Percentiles rank a stretch among this genome's conserved stretches.
These are phyloP conservation scores for Ochlodes sylvanus DNA, from an alignment of 2,888 invertebrate species.

Conservation along the genomic window DNA sequence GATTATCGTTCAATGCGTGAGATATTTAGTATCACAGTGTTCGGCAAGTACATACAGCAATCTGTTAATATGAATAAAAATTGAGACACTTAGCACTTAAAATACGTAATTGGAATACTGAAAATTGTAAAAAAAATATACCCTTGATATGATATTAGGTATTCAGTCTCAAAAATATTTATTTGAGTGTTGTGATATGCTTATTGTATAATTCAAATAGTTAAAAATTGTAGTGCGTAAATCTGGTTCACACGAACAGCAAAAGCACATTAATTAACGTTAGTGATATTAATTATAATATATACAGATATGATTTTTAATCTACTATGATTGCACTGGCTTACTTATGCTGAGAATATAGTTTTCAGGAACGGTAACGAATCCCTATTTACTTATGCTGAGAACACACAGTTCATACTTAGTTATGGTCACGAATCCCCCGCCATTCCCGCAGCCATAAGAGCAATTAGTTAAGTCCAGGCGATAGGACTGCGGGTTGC, in stretches of 20 bases:
- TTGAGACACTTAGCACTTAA: conserved; percentile 44
- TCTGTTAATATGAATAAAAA: conserved; percentile 40
- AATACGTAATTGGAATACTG: conserved; percentile 49
- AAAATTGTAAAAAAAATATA: conserved; percentile 54
- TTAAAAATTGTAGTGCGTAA: conserved; percentile 13
- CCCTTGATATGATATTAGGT: conserved; percentile 42
- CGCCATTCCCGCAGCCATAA: no score
- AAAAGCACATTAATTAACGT: no score
- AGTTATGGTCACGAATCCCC: no score
- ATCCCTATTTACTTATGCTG: no score
- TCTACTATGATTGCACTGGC: no score
- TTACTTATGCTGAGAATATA: no score
- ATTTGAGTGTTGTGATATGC: conserved; percentile 42
- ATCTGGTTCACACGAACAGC: conserved; percentile 21
- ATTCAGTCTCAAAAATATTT: conserved; percentile 43
- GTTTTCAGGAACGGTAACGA: no score
- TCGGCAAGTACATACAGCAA: conserved; percentile 48
- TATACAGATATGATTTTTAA: no score
- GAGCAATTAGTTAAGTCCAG: no score
- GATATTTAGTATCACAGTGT: conserved; percentile 56
- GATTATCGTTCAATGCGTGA: conserved; percentile 56
- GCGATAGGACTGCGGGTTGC: no score
- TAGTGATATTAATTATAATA: no score
- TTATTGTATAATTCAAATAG: conserved; percentile 29
- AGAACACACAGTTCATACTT: no score